Evolutionary conservation across 2,113 vertebrate genomes (phyloP).

Genomic region (Recurvirostra avosetta): DNA sequence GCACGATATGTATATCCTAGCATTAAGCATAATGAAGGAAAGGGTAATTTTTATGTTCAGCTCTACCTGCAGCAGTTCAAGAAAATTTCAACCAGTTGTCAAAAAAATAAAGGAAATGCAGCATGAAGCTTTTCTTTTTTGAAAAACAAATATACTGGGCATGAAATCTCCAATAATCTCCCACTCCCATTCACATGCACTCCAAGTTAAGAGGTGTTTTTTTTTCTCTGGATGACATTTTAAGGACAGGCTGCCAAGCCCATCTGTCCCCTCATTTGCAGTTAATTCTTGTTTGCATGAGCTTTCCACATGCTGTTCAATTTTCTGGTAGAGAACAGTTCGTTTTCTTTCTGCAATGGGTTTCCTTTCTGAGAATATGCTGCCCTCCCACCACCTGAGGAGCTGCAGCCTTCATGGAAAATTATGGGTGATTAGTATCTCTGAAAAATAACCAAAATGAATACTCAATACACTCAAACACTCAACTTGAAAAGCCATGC

Average conservation of each 20-base stretch:
- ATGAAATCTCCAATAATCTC: not conserved
- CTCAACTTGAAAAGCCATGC: not conserved
- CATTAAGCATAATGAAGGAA: not conserved
- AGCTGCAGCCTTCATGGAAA: not conserved
- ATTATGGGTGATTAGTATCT: not conserved
- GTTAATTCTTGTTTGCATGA: conserved; percentile 40
- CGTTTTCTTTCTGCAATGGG: not conserved
- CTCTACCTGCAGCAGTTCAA: not conserved
- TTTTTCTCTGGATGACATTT: conserved; percentile 3
- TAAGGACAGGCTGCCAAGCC: conserved; percentile 30
- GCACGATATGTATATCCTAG: not conserved
- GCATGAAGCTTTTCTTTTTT: not conserved
- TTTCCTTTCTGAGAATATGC: not conserved
- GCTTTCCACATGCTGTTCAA: conserved; percentile 36
- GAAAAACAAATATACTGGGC: not conserved
- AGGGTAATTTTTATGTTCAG: not conserved
- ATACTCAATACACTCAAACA: not conserved
- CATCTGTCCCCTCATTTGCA: conserved; percentile 45
- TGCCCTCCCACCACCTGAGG: not conserved
- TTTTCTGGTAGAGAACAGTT: conserved; percentile 47
- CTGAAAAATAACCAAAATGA: not conserved
- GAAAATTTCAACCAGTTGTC: not conserved
- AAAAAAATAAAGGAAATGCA: not conserved
- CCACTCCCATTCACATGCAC: not conserved
- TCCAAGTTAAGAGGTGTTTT: not conserved